These are phyloP conservation scores for Drosophila guanche DNA, from an alignment of 1,140 invertebrate genomes.

Conservation along the genomic window DNA sequence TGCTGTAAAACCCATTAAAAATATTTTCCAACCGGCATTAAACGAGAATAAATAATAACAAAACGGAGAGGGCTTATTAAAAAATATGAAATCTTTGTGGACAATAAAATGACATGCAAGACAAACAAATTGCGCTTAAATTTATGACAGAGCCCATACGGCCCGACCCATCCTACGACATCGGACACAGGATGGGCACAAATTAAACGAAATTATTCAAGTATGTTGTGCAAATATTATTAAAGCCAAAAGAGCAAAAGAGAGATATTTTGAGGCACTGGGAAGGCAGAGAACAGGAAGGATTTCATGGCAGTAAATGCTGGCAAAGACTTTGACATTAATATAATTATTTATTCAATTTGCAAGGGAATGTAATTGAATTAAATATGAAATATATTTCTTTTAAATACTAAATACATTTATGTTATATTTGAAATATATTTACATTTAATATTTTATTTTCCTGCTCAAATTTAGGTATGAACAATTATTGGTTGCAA, in stretches of 20 bases:
- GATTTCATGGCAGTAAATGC: not conserved
- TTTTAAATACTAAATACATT: too few species aligned
- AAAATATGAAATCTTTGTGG: slow-evolving; percentile 71
- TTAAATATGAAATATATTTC: too few species aligned
- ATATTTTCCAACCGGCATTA: slow-evolving; percentile 46
- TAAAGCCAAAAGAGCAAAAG: not conserved
- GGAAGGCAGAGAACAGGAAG: not conserved
- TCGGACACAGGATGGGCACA: slow-evolving; percentile 21
- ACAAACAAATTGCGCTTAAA: slow-evolving; percentile 74
- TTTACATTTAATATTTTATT: too few species aligned
- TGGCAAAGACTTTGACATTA: too few species aligned
- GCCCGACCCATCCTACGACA: not conserved
- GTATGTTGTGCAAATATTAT: not conserved
- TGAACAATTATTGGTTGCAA: too few species aligned
- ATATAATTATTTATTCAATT: not conserved
- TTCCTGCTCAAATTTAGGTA: too few species aligned
- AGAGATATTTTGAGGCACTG: not conserved
- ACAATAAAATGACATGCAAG: slow-evolving; percentile 75
- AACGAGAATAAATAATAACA: slow-evolving; percentile 36
- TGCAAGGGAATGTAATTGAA: too few species aligned
- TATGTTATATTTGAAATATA: too few species aligned
- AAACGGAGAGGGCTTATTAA: slow-evolving; percentile 48
- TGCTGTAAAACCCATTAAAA: slow-evolving; percentile 79
- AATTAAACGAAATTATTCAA: slow-evolving; percentile 5
- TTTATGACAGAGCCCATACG: slow-evolving; percentile 46